phyloP scores from a whole-genome alignment of 2,888 invertebrate species.

The Leptarthrus brevirostris region DNA sequence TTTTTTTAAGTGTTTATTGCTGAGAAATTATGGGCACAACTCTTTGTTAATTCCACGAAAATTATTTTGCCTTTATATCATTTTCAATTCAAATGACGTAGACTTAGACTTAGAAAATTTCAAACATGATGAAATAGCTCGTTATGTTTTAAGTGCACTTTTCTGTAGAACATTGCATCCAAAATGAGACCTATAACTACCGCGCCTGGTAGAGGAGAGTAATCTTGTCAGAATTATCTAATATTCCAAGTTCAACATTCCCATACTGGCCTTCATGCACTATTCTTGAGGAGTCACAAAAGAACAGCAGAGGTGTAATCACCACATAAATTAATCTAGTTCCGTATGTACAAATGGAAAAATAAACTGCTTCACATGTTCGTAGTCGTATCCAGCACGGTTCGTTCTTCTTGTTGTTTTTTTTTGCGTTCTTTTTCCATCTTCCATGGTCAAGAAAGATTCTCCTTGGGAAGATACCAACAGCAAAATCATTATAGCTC shows the following conservation, averaged over 20 bases:
- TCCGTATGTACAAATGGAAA: background rate
- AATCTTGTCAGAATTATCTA: background rate
- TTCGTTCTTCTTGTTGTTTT: background rate
- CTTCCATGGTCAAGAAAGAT: background rate
- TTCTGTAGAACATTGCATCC: too few relatives aligned
- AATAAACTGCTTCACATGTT: constrained; percentile 6
- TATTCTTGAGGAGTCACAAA: background rate
- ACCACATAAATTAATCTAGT: constrained; percentile 9
- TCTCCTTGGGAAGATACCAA: background rate
- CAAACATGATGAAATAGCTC: too few relatives aligned
- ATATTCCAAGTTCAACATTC: background rate
- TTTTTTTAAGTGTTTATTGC: too few relatives aligned
- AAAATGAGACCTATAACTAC: too few relatives aligned
- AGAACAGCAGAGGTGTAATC: constrained; percentile 1
- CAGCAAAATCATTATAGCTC: background rate
- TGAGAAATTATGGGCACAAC: too few relatives aligned
- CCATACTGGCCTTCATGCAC: background rate
- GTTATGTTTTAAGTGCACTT: too few relatives aligned
- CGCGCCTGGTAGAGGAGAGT: background rate
- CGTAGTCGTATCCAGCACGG: background rate
- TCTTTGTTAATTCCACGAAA: too few relatives aligned
- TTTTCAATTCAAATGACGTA: too few relatives aligned
- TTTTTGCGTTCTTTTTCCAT: background rate
- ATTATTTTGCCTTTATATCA: too few relatives aligned
- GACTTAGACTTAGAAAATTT: too few relatives aligned